phyloP scores from a whole-genome alignment of 1,140 invertebrate species.

The Drosophila orena region DNA sequence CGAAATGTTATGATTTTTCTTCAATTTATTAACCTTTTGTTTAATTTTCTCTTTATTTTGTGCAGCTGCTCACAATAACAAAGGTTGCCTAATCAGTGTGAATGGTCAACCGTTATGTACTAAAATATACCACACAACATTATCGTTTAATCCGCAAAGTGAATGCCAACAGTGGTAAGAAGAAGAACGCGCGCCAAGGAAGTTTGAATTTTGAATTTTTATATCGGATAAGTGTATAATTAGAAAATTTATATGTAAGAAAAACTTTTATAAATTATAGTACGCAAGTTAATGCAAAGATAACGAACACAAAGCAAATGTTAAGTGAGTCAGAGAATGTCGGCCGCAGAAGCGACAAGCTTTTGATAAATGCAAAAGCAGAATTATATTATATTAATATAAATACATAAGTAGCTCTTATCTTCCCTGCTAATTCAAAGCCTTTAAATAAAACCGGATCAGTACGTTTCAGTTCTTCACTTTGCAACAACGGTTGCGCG shows the following conservation, averaged over 20 bases:
- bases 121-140: not conserved
- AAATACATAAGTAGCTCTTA: not conserved
- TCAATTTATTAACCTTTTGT: conserved; percentile 4
- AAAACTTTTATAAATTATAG: too few species aligned
- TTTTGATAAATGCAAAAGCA: too few species aligned
- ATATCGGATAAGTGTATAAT: not conserved
- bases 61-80: conserved; percentile 9
- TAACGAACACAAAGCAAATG: too few species aligned
- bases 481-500: not conserved
- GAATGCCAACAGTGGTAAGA: not conserved
- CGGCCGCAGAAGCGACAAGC: too few species aligned
- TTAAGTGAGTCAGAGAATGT: too few species aligned
- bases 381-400: too few species aligned
- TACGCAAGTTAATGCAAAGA: too few species aligned
- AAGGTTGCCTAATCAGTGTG: not conserved
- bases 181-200: not conserved
- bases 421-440: not conserved
- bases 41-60: conserved; percentile 5
- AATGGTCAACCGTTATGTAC: not conserved
- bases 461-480: not conserved
- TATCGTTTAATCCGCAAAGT: not conserved
- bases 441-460: not conserved
- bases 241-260: too few species aligned
- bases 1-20: not conserved
- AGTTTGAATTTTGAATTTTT: not conserved